Evolutionary conservation across 2,797 vertebrate genomes (phyloP).

Genomic region (Acrossocheilus wenchowensis): DNA sequence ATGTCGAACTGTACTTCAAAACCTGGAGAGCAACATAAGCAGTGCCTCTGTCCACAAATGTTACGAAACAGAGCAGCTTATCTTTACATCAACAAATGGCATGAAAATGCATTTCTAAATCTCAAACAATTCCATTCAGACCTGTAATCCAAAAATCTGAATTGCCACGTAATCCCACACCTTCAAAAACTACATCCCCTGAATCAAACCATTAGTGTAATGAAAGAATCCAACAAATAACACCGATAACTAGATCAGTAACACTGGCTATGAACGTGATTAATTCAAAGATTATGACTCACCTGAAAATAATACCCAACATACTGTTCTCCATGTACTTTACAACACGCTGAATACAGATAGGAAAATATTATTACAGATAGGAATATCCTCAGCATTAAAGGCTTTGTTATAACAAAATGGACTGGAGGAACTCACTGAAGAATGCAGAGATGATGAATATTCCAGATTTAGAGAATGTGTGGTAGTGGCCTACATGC

Average conservation of each 20-base stretch:
- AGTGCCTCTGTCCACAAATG: constrained; percentile 57
- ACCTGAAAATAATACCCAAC: background rate
- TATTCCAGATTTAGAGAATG: background rate
- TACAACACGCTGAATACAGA: background rate
- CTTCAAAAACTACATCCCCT: constrained; percentile 53
- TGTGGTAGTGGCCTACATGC: constrained; percentile 24
- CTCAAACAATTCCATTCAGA: constrained; percentile 62
- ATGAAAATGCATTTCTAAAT: constrained; percentile 65
- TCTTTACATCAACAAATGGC: constrained; percentile 63
- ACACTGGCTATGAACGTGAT: constrained; percentile 35
- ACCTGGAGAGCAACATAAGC: constrained; percentile 24
- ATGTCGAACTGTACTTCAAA: constrained; percentile 16
- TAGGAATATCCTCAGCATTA: background rate
- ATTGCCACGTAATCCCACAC: constrained; percentile 66
- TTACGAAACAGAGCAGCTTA: constrained; percentile 67
- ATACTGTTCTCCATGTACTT: background rate
- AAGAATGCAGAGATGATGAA: background rate
- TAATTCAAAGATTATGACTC: constrained; percentile 24
- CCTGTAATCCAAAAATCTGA: constrained; percentile 69
- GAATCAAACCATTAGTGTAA: constrained; percentile 64
- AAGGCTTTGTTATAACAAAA: background rate
- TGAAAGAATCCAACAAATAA: constrained; percentile 54
- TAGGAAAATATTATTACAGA: background rate
- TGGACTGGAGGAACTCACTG: background rate
- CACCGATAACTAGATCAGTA: constrained; percentile 57